phyloP scores from a whole-genome alignment of 2,888 invertebrate species.

The Torymus texanus region DNA sequence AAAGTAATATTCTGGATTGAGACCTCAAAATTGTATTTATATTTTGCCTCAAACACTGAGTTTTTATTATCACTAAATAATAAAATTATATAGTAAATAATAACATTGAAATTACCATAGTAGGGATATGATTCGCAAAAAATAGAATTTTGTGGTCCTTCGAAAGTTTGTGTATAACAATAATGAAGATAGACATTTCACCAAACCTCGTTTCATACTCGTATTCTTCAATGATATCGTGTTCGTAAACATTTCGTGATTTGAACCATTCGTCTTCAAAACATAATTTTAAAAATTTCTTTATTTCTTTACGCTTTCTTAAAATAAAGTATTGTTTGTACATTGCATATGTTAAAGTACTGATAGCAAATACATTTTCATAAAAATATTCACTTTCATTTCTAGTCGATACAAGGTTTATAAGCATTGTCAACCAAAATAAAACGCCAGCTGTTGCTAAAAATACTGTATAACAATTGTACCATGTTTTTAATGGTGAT shows the following conservation, averaged over 20 bases:
- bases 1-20: no score
- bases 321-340: slow-evolving; percentile 46
- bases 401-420: slow-evolving; percentile 11
- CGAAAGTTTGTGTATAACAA: background rate
- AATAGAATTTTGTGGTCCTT: slow-evolving; percentile 7
- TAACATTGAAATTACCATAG: no score
- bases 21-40: no score
- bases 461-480: slow-evolving; percentile 13
- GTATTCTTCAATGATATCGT: slow-evolving; percentile 19
- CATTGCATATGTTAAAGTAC: slow-evolving; percentile 12
- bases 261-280: slow-evolving; percentile 44
- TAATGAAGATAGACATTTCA: background rate
- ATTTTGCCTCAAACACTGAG: no score
- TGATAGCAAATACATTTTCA: slow-evolving; percentile 47
- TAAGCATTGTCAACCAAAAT: slow-evolving; percentile 46
- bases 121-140: background rate
- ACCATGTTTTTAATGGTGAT: slow-evolving; percentile 18
- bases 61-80: no score
- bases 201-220: slow-evolving; percentile 44
- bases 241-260: slow-evolving; percentile 31
- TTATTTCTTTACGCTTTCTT: slow-evolving; percentile 26
- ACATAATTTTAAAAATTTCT: slow-evolving; percentile 6
- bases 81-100: no score
- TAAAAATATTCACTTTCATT: slow-evolving; percentile 33
- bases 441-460: slow-evolving; percentile 21